A percentile compares a stretch with the other conserved stretches of the same genome.
Evolutionary conservation across 2,888 invertebrate genomes (phyloP).

Genomic region (Thereva nobilitata): DNA sequence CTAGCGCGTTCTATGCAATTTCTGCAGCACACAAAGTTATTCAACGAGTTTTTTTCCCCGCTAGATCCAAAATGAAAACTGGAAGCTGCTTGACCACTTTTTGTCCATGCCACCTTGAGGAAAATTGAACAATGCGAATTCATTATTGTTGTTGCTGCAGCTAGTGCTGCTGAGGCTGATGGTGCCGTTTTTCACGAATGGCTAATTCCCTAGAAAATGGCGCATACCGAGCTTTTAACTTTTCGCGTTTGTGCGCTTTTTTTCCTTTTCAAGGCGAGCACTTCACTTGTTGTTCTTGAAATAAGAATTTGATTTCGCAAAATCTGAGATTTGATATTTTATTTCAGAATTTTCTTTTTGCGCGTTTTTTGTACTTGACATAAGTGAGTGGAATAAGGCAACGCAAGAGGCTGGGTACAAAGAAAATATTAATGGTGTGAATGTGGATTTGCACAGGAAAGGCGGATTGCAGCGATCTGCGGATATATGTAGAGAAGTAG

Average conservation of each 20-base stretch:
- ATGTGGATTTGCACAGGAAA: too few relatives aligned
- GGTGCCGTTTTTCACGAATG: constrained; percentile 37
- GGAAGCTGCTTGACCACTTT: constrained; percentile 48
- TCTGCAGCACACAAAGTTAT: constrained; percentile 20
- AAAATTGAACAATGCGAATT: constrained; percentile 43
- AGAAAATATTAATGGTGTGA: too few relatives aligned
- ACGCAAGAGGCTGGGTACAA: background rate
- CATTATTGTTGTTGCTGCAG: constrained; percentile 37
- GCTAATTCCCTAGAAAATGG: constrained; percentile 41
- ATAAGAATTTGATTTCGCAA: constrained; percentile 47
- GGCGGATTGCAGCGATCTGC: too few relatives aligned
- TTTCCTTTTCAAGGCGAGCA: constrained; percentile 46
- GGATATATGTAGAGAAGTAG: too few relatives aligned
- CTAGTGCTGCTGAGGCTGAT: constrained; percentile 14
- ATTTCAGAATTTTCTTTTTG: constrained; percentile 23
- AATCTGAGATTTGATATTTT: constrained; percentile 42
- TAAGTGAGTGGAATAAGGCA: background rate
- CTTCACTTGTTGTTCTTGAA: constrained; percentile 48
- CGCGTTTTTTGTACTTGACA: constrained; percentile 4
- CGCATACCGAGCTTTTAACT: constrained; percentile 32
- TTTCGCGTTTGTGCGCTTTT: constrained; percentile 27
- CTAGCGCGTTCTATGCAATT: constrained; percentile 11
- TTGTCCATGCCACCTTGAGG: constrained; percentile 42
- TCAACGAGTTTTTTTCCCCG: constrained; percentile 39
- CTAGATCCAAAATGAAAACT: constrained; percentile 45